Percentiles rank a stretch among this genome's conserved stretches.
phyloP scores from a whole-genome alignment of 2,797 vertebrate genomes.

The Orestias chungarensis region DNA sequence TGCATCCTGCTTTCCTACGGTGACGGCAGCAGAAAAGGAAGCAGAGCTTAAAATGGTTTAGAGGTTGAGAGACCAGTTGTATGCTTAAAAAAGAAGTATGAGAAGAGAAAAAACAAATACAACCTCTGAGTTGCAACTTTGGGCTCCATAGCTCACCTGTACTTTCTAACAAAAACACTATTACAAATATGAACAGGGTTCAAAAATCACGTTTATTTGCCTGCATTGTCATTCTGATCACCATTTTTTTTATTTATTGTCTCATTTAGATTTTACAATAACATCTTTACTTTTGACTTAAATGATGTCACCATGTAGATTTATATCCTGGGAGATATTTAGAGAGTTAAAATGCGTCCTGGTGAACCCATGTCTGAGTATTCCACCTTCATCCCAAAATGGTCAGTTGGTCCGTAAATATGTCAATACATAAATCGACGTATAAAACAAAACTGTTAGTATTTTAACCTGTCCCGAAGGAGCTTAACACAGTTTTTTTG shows the following conservation, averaged over 20 bases:
- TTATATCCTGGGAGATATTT: neutral
- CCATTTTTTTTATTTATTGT: neutral
- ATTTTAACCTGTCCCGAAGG: too few species aligned
- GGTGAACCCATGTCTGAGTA: too few species aligned
- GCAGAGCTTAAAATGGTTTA: constrained; percentile 38
- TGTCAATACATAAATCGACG: too few species aligned
- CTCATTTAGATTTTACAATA: neutral
- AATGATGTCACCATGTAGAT: neutral
- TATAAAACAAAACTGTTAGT: too few species aligned
- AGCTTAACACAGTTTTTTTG: too few species aligned
- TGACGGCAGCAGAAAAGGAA: constrained; percentile 51
- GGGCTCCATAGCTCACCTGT: neutral
- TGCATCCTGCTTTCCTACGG: constrained; percentile 51
- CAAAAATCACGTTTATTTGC: neutral
- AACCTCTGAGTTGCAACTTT: too few species aligned
- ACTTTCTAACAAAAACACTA: neutral
- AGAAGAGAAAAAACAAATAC: too few species aligned
- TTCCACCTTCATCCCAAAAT: too few species aligned
- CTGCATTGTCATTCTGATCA: neutral
- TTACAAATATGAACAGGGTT: too few species aligned
- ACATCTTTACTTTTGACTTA: neutral
- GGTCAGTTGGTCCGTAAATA: too few species aligned
- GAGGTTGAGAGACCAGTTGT: neutral
- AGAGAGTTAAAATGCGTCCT: too few species aligned
- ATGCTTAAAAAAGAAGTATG: neutral